Conservation (phyloP, 2,888 invertebrate species). For the Palloptera scutellata region DNA sequence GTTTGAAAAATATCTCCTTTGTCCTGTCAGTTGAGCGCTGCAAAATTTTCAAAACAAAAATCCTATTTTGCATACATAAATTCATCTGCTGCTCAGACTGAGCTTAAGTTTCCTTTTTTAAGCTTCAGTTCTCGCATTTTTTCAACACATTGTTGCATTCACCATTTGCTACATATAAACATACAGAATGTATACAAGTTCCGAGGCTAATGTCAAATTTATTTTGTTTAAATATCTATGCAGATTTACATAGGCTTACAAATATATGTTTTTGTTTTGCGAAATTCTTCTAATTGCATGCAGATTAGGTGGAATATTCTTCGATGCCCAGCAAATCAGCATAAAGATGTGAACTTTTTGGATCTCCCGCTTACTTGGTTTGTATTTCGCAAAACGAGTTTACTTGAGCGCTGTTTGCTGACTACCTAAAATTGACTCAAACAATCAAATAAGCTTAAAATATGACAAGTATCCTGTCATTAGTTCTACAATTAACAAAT, state of each 20-base stretch:
- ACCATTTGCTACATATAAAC: too few species aligned
- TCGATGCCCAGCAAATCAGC: too few species aligned
- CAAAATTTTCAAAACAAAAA: constrained; percentile 28
- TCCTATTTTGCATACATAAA: constrained; percentile 48
- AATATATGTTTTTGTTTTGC: constrained; percentile 12
- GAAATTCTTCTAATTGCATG: not conserved
- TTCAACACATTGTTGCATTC: constrained; percentile 17
- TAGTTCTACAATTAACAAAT: constrained; percentile 57
- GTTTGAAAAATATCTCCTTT: constrained; percentile 60
- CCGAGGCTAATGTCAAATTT: constrained; percentile 25
- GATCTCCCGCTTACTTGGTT: too few species aligned
- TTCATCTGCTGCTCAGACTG: constrained; percentile 39
- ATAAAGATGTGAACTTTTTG: too few species aligned
- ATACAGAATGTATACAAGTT: constrained; percentile 35
- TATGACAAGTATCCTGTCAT: constrained; percentile 59
- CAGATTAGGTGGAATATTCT: too few species aligned
- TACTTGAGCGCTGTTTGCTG: not conserved
- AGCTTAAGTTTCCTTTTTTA: constrained; percentile 19
- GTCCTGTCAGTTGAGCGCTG: constrained; percentile 56
- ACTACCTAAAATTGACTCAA: not conserved
- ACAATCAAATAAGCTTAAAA: constrained; percentile 53
- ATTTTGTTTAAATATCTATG: not conserved
- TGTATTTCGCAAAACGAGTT: not conserved
- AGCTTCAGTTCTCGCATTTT: constrained; percentile 5
- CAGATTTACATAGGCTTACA: not conserved